Evolutionary conservation across 2,888 invertebrate genomes (phyloP).

Genomic region (Archips xylosteana): DNA sequence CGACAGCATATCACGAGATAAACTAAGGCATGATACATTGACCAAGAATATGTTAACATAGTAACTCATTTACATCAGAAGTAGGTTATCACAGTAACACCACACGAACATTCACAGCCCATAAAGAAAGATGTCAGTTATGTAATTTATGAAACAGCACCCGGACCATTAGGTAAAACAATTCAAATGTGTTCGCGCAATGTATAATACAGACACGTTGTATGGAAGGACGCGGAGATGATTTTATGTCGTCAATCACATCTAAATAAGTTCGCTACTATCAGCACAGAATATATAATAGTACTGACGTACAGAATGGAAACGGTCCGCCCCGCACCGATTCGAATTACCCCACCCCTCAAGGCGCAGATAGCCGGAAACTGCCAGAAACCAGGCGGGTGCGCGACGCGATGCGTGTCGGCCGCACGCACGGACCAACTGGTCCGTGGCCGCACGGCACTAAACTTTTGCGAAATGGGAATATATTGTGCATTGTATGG

Average conservation of each 20-base stretch:
- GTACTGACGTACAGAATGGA: no score
- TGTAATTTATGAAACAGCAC: conserved; percentile 21
- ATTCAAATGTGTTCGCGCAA: conserved; percentile 35
- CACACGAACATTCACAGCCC: conserved; percentile 12
- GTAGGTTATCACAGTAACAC: neutral
- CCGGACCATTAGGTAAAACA: conserved; percentile 23
- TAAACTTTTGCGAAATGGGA: no score
- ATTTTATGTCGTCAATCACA: neutral
- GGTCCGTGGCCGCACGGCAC: no score
- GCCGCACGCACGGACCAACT: no score
- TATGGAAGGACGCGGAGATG: conserved; percentile 13
- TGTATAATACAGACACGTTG: neutral
- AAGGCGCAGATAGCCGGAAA: no score
- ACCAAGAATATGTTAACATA: neutral
- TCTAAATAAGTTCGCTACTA: no score
- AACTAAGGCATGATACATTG: neutral
- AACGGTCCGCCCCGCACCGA: no score
- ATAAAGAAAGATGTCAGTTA: conserved; percentile 31
- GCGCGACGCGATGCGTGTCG: no score
- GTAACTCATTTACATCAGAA: conserved; percentile 16
- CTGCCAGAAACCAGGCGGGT: no score
- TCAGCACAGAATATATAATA: no score
- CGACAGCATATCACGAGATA: neutral
- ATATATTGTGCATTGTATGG: no score
- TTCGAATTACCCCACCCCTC: no score